Base-by-base conservation (phyloP, 2,797 vertebrate species). In the Aplochiton taeniatus region DNA sequence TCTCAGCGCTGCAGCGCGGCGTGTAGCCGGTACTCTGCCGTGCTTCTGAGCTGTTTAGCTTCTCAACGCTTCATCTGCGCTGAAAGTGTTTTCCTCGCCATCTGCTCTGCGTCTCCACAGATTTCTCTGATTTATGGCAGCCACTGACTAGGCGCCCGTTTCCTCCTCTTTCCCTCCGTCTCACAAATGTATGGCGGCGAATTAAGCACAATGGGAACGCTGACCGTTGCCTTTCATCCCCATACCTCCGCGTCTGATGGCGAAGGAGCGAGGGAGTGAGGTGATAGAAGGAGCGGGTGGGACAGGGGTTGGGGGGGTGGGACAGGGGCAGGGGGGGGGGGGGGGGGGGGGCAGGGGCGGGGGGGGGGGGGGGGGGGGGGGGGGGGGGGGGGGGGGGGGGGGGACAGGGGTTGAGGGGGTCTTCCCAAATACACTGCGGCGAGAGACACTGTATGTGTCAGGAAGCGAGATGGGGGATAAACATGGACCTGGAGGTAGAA, bases 111-210 rank as follows among this genome's bases (percentile, higher is more conserved):
- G 71, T 92, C 89, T 88, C 88, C 78, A 80, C 81, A 87, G 86
- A 89, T 87, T 88, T 74, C 66, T 78, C 79, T 87, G 90, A 91
- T 89, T 92, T 91, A 90, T 88, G 81, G 66, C 82, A 82, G 75
- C 73, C 76, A 42, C 72, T 12, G 66, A 68, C 79, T 69, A 68
- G 56, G 47, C 53, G 70, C 65, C 71, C 68, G 64, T 74, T 76
- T 69, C 60, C 63, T 74, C 68, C 65, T 71, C 64, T 66, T 73
- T 76, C 63, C 62, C 58, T 76, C 72, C 69, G 63, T 84, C 83
- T 75, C 70, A 68, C 72, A 81, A 87, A 91, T 87, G 65, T 85
- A 83, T 80, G 75, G 73, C 65, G 75, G 74, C 83, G 85, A 87
- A 86, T 87, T 80, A 88, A 78, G 75, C 82, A 87, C 87, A 85